A percentile compares a stretch with the other conserved stretches of the same genome.
phyloP scores from a whole-genome alignment of 2,113 vertebrate species.

The Onychostoma macrolepis region DNA sequence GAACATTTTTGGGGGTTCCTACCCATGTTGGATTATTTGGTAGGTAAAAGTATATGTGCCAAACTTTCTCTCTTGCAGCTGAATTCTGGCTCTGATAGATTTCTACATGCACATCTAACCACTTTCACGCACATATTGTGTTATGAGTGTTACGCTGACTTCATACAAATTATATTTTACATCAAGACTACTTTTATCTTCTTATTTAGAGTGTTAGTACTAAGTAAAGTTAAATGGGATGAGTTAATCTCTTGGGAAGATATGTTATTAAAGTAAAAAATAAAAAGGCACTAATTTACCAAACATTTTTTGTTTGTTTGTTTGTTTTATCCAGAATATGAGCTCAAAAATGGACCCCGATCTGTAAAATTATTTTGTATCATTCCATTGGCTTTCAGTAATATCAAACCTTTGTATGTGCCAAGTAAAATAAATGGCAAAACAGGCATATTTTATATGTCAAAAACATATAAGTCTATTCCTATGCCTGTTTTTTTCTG shows the following conservation, averaged over 20 bases:
- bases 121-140: slow-evolving; percentile 18
- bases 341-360: not conserved
- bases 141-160: slow-evolving; percentile 20
- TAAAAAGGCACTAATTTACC: slow-evolving; percentile 21
- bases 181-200: slow-evolving; percentile 11
- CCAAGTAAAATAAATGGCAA: slow-evolving; percentile 56
- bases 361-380: not conserved
- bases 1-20: not conserved
- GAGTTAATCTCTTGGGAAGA: not conserved
- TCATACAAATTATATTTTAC: slow-evolving; percentile 12
- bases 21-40: not conserved
- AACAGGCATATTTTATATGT: not conserved
- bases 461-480: not conserved
- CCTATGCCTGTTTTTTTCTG: not conserved
- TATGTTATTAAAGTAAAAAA: slow-evolving; percentile 29
- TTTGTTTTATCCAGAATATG: not conserved
- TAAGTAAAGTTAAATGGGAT: not conserved
- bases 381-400: slow-evolving; percentile 48
- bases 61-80: slow-evolving; percentile 15
- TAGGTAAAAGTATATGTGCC: slow-evolving; percentile 11
- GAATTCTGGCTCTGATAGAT: not conserved
- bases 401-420: slow-evolving; percentile 63
- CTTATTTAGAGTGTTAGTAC: slow-evolving; percentile 32
- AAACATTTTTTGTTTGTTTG: slow-evolving; percentile 25
- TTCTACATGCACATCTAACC: not conserved